These are phyloP conservation scores for Sphaeridia pumilis DNA, from an alignment of 2,888 invertebrate species.

Conservation along the genomic window DNA sequence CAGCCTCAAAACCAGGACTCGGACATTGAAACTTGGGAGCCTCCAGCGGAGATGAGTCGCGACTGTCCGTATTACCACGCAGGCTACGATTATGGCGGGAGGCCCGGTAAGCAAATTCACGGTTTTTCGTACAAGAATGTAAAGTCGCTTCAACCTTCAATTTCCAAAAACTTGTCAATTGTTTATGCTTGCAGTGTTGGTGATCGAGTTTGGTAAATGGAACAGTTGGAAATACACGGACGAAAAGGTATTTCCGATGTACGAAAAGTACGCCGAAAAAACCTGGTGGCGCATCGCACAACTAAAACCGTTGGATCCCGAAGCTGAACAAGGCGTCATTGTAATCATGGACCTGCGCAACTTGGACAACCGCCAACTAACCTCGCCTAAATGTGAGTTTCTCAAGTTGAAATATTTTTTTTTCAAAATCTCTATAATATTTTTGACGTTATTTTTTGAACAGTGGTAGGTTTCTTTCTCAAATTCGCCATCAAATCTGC, in stretches of 20 bases:
- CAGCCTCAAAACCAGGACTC: too few relatives aligned
- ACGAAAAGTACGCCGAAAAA: background rate
- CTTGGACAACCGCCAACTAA: background rate
- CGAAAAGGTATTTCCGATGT: background rate
- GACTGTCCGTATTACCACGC: background rate
- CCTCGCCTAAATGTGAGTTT: background rate
- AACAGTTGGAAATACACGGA: background rate
- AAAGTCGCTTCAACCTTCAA: too few relatives aligned
- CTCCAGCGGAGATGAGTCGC: background rate
- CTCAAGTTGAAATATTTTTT: too few relatives aligned
- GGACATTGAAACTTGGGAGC: background rate
- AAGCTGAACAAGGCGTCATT: background rate
- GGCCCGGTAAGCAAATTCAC: background rate
- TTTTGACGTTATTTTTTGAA: too few relatives aligned
- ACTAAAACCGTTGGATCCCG: background rate
- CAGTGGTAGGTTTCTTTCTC: background rate
- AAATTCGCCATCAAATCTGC: background rate
- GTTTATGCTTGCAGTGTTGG: background rate
- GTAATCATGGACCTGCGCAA: background rate
- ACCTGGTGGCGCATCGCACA: background rate
- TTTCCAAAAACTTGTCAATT: background rate
- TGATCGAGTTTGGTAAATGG: background rate
- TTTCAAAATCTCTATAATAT: too few relatives aligned
- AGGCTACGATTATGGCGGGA: background rate
- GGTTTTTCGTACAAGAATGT: background rate